Evolutionary conservation across 2,888 invertebrate species (phyloP).

Genomic region (Dryadula phaetusa): DNA sequence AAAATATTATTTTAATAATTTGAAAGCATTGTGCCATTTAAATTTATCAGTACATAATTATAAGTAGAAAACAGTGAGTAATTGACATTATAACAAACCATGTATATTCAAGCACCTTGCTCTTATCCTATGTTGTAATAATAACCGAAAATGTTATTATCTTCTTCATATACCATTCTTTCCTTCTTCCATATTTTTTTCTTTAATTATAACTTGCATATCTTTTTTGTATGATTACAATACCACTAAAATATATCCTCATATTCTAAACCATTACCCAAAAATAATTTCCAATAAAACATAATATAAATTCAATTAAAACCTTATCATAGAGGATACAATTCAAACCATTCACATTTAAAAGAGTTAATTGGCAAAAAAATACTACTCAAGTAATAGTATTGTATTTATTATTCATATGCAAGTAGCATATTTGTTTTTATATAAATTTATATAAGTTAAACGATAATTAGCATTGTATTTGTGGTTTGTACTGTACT

Average conservation of each 20-base stretch:
- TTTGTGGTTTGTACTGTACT: no score
- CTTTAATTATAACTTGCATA: not conserved
- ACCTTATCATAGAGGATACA: not conserved
- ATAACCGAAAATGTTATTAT: not conserved
- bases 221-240: not conserved
- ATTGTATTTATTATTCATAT: no score
- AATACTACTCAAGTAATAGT: no score
- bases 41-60: not conserved
- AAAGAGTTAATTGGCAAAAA: not conserved
- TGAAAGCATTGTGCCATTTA: not conserved
- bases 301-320: not conserved
- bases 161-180: no score
- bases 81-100: slow-evolving; percentile 3
- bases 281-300: slow-evolving; percentile 3
- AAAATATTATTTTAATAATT: not conserved
- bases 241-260: not conserved
- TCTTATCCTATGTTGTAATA: not conserved
- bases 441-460: no score
- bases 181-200: not conserved
- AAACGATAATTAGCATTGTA: no score
- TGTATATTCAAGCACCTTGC: not conserved
- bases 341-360: not conserved
- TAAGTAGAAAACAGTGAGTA: not conserved
- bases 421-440: no score
- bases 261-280: slow-evolving; percentile 15